phyloP scores from a whole-genome alignment of 2,113 vertebrate genomes.

The Albula glossodonta region DNA sequence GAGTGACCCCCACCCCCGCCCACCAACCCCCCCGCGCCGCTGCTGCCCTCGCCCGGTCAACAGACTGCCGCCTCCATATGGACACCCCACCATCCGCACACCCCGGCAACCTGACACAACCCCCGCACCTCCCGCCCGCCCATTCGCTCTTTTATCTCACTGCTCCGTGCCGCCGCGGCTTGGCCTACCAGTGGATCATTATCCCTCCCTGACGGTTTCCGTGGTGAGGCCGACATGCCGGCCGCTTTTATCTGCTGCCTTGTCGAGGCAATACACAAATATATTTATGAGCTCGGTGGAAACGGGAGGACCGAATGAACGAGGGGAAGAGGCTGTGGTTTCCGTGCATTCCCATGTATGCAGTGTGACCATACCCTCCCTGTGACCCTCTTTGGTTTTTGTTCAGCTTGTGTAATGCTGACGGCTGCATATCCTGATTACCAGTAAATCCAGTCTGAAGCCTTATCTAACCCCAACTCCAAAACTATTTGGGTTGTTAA shows the following conservation, averaged over 20 bases:
- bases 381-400: neutral
- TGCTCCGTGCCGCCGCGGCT: neutral
- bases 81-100: neutral
- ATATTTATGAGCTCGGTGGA: too few species aligned
- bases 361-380: slow-evolving; percentile 7
- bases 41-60: slow-evolving; percentile 29
- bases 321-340: neutral
- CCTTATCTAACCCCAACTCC: slow-evolving; percentile 25
- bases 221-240: neutral
- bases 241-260: slow-evolving; percentile 17
- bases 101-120: neutral
- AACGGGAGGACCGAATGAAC: slow-evolving; percentile 27
- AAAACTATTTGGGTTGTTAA: slow-evolving; percentile 19
- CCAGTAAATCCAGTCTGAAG: slow-evolving; percentile 31
- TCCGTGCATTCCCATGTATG: neutral
- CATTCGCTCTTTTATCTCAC: neutral
- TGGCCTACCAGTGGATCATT: neutral
- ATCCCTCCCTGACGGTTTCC: neutral
- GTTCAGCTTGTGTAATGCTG: slow-evolving; percentile 13
- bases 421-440: slow-evolving; percentile 32
- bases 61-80: slow-evolving; percentile 45
- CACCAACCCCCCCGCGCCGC: neutral
- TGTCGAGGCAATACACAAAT: slow-evolving; percentile 10
- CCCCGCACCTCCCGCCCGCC: neutral
- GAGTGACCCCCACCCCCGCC: slow-evolving; percentile 39